These are phyloP conservation scores for Noctua janthina DNA, from an alignment of 2,888 invertebrate species.

Conservation along the genomic window DNA sequence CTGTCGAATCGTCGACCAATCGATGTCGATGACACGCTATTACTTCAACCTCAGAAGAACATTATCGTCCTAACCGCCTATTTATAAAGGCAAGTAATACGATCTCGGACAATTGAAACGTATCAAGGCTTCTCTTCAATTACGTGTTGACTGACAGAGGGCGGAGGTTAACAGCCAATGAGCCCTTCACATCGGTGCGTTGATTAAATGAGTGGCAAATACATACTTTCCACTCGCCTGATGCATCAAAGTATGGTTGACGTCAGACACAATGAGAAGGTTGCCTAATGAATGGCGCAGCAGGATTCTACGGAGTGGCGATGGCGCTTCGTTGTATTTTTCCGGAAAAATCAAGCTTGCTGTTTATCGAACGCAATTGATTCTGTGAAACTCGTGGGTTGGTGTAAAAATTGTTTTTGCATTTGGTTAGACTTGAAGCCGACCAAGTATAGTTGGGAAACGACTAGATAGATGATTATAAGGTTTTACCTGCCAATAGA, in stretches of 20 bases:
- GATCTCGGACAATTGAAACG: conserved; percentile 84
- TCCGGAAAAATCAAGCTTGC: background rate
- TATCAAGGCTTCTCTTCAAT: conserved; percentile 85
- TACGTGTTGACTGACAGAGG: conserved; percentile 82
- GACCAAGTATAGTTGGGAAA: background rate
- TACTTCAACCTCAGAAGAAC: conserved; percentile 57
- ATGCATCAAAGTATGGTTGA: conserved; percentile 56
- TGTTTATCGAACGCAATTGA: background rate
- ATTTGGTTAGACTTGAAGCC: background rate
- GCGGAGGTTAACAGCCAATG: conserved; percentile 85
- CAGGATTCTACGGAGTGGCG: conserved; percentile 11
- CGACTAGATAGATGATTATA: background rate
- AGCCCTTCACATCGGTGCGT: conserved; percentile 79
- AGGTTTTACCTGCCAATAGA: background rate
- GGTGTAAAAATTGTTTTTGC: background rate
- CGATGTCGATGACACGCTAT: conserved; percentile 48
- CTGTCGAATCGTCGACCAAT: conserved; percentile 42
- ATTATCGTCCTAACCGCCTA: conserved; percentile 63
- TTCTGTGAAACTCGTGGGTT: background rate
- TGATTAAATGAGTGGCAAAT: conserved; percentile 73
- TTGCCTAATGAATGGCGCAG: conserved; percentile 28
- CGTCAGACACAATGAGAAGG: conserved; percentile 46
- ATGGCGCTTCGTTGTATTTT: background rate
- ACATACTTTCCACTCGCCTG: conserved; percentile 67
- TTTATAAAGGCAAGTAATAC: conserved; percentile 77